A percentile compares a stretch with the other conserved stretches of the same genome.
phyloP scores from a whole-genome alignment of 2,888 invertebrate genomes.

The Pseudeuparius sepicola region DNA sequence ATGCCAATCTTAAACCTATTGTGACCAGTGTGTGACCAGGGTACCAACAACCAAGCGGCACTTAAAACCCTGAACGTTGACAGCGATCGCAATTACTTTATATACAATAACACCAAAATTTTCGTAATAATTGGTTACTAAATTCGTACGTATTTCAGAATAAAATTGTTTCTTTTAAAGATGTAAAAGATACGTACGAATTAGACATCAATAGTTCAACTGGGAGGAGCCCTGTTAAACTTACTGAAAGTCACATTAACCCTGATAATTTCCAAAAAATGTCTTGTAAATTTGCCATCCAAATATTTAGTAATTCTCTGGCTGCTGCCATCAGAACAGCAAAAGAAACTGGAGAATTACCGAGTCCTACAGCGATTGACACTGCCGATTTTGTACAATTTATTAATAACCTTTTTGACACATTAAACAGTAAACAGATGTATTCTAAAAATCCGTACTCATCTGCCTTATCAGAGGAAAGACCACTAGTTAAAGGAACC shows the following conservation, averaged over 20 bases:
- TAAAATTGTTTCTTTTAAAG: too few species aligned
- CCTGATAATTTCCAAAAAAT: constrained; percentile 9
- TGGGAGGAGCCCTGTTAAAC: constrained; percentile 1
- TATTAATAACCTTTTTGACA: constrained; percentile 6
- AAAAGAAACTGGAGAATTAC: constrained; percentile 6
- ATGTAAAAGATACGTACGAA: background rate
- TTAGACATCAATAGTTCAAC: constrained; percentile 2
- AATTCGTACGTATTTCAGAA: too few species aligned
- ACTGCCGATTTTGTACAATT: constrained; percentile 10
- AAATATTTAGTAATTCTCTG: constrained; percentile 10
- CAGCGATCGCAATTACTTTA: too few species aligned
- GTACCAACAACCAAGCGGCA: too few species aligned
- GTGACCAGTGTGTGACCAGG: too few species aligned
- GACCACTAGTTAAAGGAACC: too few species aligned
- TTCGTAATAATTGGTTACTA: too few species aligned
- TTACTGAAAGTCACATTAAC: constrained; percentile 1
- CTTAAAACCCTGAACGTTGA: too few species aligned
- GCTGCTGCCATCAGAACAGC: constrained; percentile 9
- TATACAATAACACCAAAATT: too few species aligned
- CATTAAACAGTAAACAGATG: constrained; percentile 1
- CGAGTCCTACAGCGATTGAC: constrained; percentile 1
- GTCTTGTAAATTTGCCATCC: constrained; percentile 4
- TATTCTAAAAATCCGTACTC: constrained; percentile 4
- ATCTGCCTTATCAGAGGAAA: background rate
- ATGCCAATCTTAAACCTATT: too few species aligned